phyloP scores from a whole-genome alignment of 1,140 invertebrate genomes.

The fruit fly (Drosophila melanogaster) region DNA sequence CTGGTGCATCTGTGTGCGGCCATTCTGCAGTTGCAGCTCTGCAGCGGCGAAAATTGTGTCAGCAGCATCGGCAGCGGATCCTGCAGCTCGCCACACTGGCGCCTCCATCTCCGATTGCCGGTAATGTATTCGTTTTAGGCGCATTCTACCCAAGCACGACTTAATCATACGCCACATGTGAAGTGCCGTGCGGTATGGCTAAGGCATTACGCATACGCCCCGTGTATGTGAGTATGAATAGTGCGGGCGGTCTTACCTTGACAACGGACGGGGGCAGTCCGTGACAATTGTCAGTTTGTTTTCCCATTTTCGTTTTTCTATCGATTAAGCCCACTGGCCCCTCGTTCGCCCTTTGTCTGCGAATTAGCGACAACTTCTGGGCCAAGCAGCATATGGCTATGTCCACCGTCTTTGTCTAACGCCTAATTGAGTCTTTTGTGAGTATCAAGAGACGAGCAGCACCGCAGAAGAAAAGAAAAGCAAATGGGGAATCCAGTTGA shows the following conservation, averaged over 20 bases:
- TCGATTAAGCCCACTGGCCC: conserved; percentile 71
- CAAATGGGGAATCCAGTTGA: background rate
- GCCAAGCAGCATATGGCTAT: conserved; percentile 51
- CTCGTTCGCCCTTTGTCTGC: conserved; percentile 35
- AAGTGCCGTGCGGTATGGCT: background rate
- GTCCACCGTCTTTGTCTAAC: conserved; percentile 47
- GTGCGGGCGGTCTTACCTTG: conserved; percentile 61
- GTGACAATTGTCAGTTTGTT: conserved; percentile 71
- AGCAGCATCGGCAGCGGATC: conserved; percentile 63
- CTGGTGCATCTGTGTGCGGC: conserved; percentile 33
- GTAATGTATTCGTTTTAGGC: conserved; percentile 55
- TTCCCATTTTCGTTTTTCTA: conserved; percentile 44
- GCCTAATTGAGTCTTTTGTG: conserved; percentile 63
- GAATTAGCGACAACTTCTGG: conserved; percentile 51
- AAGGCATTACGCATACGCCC: conserved; percentile 61
- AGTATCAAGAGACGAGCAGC: conserved; percentile 26
- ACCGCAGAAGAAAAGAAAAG: conserved; percentile 13
- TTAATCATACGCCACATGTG: conserved; percentile 27
- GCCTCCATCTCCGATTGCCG: conserved; percentile 66
- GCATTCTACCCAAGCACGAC: conserved; percentile 12
- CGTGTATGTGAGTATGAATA: background rate
- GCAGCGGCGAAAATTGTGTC: conserved; percentile 75
- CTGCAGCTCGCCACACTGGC: conserved; percentile 62
- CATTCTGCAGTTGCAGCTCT: conserved; percentile 62
- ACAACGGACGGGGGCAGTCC: conserved; percentile 41